A percentile compares a stretch with the other conserved stretches of the same genome.
These are phyloP conservation scores for Theocolax elegans DNA, from an alignment of 1,140 invertebrate species.

Conservation along the genomic window DNA sequence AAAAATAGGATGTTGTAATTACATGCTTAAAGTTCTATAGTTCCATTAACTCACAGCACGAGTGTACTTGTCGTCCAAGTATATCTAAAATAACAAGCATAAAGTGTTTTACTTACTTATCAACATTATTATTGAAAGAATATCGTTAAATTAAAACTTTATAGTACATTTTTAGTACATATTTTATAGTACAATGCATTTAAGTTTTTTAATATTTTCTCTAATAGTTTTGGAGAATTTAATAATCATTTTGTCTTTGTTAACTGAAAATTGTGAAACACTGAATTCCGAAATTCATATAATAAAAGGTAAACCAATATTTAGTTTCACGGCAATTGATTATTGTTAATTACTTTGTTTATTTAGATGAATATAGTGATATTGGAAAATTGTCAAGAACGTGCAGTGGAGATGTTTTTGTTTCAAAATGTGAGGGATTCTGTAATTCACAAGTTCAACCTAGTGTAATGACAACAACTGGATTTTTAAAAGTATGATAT, in stretches of 20 bases:
- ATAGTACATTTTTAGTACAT: no score
- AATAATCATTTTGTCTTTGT: neutral
- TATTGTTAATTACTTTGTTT: constrained; percentile 7
- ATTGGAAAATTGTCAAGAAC: constrained; percentile 81
- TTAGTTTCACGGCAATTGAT: neutral
- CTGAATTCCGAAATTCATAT: constrained; percentile 83
- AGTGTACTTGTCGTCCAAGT: no score
- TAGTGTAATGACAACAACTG: constrained; percentile 85
- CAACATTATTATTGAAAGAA: no score
- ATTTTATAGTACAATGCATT: no score
- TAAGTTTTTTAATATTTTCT: neutral
- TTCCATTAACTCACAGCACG: no score
- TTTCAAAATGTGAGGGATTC: constrained; percentile 90
- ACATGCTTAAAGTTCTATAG: no score
- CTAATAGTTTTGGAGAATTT: neutral
- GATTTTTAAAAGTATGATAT: constrained; percentile 83
- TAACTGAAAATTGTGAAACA: constrained; percentile 77
- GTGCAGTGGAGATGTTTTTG: constrained; percentile 86
- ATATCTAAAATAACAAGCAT: no score
- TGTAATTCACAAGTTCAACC: constrained; percentile 92
- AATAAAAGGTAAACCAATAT: constrained; percentile 73
- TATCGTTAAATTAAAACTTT: no score
- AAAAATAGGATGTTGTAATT: no score
- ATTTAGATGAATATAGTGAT: constrained; percentile 87
- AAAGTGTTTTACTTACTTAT: no score